Conservation (phyloP, 1,140 invertebrate genomes). For the Anastatus disparis region DNA sequence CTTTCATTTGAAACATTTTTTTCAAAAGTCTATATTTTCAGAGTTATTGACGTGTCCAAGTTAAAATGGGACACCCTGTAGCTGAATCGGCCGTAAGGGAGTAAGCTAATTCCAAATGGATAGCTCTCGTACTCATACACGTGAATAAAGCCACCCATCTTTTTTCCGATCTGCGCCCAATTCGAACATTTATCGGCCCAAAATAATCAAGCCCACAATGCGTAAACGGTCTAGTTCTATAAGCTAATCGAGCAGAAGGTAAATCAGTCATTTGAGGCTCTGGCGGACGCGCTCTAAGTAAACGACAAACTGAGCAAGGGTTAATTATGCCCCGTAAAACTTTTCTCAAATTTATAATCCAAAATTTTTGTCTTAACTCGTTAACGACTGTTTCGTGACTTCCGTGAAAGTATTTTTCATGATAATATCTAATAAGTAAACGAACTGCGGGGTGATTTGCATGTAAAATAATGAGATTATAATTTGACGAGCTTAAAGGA, state of each 20-base stretch:
- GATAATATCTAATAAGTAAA: neutral
- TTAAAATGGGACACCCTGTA: too few relatives aligned
- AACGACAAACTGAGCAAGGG: neutral
- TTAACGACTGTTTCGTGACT: slow-evolving; percentile 37
- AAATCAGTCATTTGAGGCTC: slow-evolving; percentile 1
- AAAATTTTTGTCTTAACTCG: slow-evolving; percentile 28
- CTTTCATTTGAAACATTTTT: too few relatives aligned
- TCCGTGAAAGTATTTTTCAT: neutral
- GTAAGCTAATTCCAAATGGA: slow-evolving; percentile 47
- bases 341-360: slow-evolving; percentile 7
- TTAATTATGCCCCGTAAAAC: neutral
- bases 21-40: too few relatives aligned
- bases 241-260: neutral
- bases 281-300: neutral
- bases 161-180: slow-evolving; percentile 47
- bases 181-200: slow-evolving; percentile 9
- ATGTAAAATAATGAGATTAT: neutral
- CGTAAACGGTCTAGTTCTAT: neutral
- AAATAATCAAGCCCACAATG: slow-evolving; percentile 30
- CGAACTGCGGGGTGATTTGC: neutral
- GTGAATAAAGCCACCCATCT: slow-evolving; percentile 55
- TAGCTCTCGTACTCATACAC: slow-evolving; percentile 45
- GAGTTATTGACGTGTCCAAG: too few relatives aligned
- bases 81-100: slow-evolving; percentile 42
- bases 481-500: too few relatives aligned